A percentile compares a stretch with the other conserved stretches of the same genome.
Conservation (phyloP, 2,888 invertebrate species). For the Hecatera dysodea region DNA sequence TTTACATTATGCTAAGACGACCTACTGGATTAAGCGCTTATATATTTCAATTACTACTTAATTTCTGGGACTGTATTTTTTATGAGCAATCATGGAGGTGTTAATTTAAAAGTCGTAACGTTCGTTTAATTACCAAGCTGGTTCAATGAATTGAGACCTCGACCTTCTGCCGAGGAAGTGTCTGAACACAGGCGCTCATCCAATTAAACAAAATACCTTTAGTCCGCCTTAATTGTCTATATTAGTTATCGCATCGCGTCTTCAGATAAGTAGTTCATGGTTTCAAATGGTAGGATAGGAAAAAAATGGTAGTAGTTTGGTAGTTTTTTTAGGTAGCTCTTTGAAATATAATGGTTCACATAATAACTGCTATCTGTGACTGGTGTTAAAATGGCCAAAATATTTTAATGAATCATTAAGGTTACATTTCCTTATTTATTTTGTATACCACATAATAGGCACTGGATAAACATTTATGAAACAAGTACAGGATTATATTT, state of each 20-base stretch:
- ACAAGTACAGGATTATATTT: background rate
- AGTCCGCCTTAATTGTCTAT: constrained; percentile 52
- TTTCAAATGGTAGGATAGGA: constrained; percentile 14
- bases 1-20: background rate
- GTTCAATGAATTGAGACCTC: constrained; percentile 34
- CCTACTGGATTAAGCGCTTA: background rate
- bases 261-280: constrained; percentile 16
- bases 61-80: constrained; percentile 2
- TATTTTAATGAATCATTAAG: too few species aligned
- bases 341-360: background rate
- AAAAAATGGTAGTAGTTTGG: constrained; percentile 18
- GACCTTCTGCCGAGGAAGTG: constrained; percentile 36
- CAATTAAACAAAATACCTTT: constrained; percentile 48
- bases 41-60: background rate
- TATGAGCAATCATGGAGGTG: constrained; percentile 5
- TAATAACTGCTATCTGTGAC: background rate
- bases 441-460: too few species aligned
- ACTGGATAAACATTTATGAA: background rate
- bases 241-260: constrained; percentile 36
- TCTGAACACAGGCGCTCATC: constrained; percentile 31
- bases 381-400: background rate
- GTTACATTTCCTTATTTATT: too few species aligned
- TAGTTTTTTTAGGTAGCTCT: constrained; percentile 2
- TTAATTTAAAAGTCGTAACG: constrained; percentile 41
- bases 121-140: constrained; percentile 29